Percentiles rank a stretch among this genome's conserved stretches.
These are phyloP conservation scores for Australoheros scitulus DNA, from an alignment of 2,113 vertebrate genomes.

Conservation along the genomic window DNA sequence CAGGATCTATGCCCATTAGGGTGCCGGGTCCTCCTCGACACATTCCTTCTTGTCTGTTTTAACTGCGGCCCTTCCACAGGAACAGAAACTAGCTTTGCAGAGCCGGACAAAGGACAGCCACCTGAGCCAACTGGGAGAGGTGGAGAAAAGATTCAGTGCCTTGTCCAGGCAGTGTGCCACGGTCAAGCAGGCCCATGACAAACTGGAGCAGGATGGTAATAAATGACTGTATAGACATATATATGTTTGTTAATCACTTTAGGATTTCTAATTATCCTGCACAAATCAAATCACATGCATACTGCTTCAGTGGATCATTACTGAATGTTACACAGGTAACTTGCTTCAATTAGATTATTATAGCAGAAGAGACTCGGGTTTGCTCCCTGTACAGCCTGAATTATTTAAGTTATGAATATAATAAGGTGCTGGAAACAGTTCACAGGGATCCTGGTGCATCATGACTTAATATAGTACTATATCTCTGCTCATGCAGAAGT, in stretches of 20 bases:
- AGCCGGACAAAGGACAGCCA: slow-evolving; percentile 86
- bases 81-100: slow-evolving; percentile 89
- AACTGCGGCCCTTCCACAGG: slow-evolving; percentile 74
- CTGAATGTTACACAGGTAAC: background rate
- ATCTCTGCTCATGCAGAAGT: background rate
- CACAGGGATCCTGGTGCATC: background rate
- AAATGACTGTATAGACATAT: background rate
- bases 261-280: background rate
- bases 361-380: background rate
- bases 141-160: slow-evolving; percentile 85
- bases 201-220: slow-evolving; percentile 89
- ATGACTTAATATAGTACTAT: background rate
- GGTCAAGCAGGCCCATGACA: slow-evolving; percentile 85
- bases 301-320: background rate
- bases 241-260: background rate
- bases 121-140: slow-evolving; percentile 88
- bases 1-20: background rate
- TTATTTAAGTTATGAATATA: background rate
- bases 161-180: slow-evolving; percentile 83
- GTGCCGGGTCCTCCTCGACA: background rate
- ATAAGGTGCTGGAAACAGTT: slow-evolving; percentile 39
- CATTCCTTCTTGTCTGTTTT: slow-evolving; percentile 1
- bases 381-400: background rate
- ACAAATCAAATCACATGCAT: background rate
- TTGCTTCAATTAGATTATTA: background rate